Evolutionary conservation across 2,113 vertebrate species (phyloP), one percentile per base, ranked within the genome.

Genomic region (Cyanoramphus novaezelandiae): DNA sequence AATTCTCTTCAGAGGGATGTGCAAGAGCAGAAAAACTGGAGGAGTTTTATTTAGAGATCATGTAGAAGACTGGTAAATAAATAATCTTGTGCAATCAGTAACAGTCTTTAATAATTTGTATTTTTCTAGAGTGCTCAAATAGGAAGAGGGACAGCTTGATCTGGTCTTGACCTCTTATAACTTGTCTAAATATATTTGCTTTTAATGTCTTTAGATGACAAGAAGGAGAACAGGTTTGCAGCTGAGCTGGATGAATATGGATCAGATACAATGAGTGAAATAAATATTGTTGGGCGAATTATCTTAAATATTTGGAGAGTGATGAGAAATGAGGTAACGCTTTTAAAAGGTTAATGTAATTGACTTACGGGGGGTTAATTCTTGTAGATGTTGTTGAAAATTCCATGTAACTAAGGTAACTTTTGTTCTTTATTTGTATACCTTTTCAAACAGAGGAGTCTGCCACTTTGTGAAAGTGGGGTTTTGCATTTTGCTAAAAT

Each of bases 251-350:
- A 99, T 88, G 99, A 99, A 50, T 99, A 99, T 27, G 99, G 99
- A 24, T 98, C 99, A 0, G 99, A 99, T 97, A 99, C 99, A 97
- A 99, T 99, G 99, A 98, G 98, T 12, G 99, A 99, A 97, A 99
- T 99, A 97, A 97, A 99, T 96, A 98, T 99, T 72, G 97, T 99
- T 41, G 99, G 99, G 27, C 98, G 99, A 60, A 98, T 99, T 96
- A 97, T 98, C 70, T 97, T 99, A 86, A 99, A 99, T 98, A 95
- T 99, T 95, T 99, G 99, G 99, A 99, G 99, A 97, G 98, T 99
- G 94, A 99, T 99, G 99, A 99, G 99, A 98, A 98, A 98, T 20
- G 99, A 99, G 99, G 99, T 98, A 98, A 97, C 10, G 39, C 65
- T 95, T 94, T 71, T 64, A 8, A 95, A 85, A 94, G 20, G 43